Conservation (phyloP, 2,888 invertebrate genomes). For the Eurytoma californica region DNA sequence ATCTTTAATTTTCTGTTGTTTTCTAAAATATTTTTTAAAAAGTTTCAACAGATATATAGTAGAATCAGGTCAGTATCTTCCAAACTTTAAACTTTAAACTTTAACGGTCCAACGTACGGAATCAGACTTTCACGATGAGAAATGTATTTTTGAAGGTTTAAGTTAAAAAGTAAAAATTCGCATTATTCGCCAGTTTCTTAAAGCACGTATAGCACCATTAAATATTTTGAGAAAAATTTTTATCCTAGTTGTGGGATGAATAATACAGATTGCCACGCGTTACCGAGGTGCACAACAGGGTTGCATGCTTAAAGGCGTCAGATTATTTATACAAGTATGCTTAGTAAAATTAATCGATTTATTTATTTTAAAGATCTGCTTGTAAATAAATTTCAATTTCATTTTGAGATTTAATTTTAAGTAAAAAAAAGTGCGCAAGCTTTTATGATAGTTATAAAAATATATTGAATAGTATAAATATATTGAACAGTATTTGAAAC, state of each 20-base stretch:
- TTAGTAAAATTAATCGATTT: no score
- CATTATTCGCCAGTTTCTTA: not conserved
- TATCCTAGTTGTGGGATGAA: not conserved
- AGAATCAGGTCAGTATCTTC: conserved; percentile 38
- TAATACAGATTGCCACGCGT: not conserved
- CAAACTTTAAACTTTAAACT: conserved; percentile 37
- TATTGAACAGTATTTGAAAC: not conserved
- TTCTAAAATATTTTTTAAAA: conserved; percentile 25
- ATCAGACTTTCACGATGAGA: conserved; percentile 3
- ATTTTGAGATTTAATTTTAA: conserved; percentile 20
- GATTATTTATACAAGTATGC: not conserved
- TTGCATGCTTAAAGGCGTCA: conserved; percentile 11
- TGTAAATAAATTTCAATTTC: not conserved
- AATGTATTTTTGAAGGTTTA: not conserved
- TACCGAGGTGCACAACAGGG: not conserved
- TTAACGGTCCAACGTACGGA: conserved; percentile 14
- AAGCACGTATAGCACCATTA: not conserved
- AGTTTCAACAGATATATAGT: conserved; percentile 19
- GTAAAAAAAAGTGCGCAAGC: no score
- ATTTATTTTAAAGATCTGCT: not conserved
- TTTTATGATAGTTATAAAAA: not conserved
- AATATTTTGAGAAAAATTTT: not conserved
- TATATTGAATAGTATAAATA: no score
- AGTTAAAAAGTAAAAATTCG: not conserved
- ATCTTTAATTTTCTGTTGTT: conserved; percentile 37